Base-by-base conservation (phyloP, 2,113 vertebrate genomes). In the Chloropsis cyanopogon region DNA sequence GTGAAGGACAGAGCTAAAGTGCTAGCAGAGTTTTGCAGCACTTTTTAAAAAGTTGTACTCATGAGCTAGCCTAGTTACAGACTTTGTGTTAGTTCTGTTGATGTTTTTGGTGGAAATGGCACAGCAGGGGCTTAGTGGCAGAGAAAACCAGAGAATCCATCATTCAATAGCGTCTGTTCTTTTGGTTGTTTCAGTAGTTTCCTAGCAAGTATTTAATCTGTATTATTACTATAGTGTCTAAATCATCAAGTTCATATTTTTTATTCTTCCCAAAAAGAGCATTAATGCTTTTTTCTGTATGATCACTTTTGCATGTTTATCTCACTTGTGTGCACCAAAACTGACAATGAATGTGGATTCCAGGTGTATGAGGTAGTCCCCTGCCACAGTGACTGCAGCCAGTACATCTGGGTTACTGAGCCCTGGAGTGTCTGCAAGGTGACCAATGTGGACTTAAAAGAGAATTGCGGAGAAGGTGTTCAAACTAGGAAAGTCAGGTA, bases 401-500 rank as follows among this genome's bases (percentile, higher is more conserved):
- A 99, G 96, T 99, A 99, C 3, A 90, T 99, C 11, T 99, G 99
- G 98, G 97, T 99, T 88, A 98, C 99, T 6, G 99, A 99, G 81
- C 99, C 99, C 0, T 99, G 99, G 99, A 99, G 99, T 0, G 86
- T 99, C 54, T 99, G 99, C 98, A 99, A 99, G 95, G 99, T 99
- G 96, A 99, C 99, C 88, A 99, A 98, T 6, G 98, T 99, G 90
- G 98, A 99, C 85, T 97, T 98, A 42, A 98, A 98, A 59, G 98
- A 99, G 87, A 99, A 99, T 97, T 99, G 99, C 35, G 99, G 99
- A 42, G 99, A 99, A 92, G 99, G 99, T 1, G 98, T 99, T 54
- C 99, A 99, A 82, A 99, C 99, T 31, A 98, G 99, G 35, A 99
- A 99, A 99, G 99, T 99, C 97, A 98, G 99, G 99, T 99, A 98